Evolutionary conservation across 2,113 vertebrate genomes (phyloP).

Genomic region (Sphyrna mokarran): DNA sequence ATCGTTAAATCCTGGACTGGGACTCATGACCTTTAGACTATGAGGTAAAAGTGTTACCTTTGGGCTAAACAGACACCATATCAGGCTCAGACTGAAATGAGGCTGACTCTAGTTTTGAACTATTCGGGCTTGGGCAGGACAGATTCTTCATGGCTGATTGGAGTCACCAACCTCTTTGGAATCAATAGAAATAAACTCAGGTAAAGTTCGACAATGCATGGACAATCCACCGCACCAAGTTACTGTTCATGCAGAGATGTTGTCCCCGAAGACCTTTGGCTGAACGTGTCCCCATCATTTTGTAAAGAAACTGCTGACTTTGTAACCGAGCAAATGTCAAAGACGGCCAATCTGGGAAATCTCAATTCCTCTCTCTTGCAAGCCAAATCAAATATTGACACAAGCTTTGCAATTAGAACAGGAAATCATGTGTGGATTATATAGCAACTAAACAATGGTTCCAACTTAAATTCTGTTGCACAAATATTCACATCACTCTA

Average conservation of each 20-base stretch:
- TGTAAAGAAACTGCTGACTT: neutral
- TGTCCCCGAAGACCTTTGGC: neutral
- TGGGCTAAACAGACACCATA: neutral
- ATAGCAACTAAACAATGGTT: neutral
- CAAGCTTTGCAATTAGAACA: slow-evolving; percentile 26
- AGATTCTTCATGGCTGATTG: neutral
- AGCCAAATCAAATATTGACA: slow-evolving; percentile 32
- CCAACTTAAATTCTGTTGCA: neutral
- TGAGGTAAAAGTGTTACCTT: neutral
- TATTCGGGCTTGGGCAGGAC: neutral
- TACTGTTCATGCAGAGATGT: neutral
- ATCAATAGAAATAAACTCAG: neutral
- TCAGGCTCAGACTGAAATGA: neutral
- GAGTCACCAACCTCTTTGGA: neutral
- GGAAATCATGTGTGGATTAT: neutral
- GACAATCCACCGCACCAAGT: neutral
- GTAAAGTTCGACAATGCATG: neutral
- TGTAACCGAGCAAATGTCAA: neutral
- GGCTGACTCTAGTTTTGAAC: neutral
- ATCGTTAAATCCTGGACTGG: neutral
- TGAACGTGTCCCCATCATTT: neutral
- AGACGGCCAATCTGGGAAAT: slow-evolving; percentile 14
- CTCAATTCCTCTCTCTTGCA: neutral
- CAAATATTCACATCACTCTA: neutral
- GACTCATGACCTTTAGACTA: neutral